A percentile compares a stretch with the other conserved stretches of the same genome.
Evolutionary conservation across 2,888 invertebrate genomes (phyloP).

Genomic region (Calameuta idolon): DNA sequence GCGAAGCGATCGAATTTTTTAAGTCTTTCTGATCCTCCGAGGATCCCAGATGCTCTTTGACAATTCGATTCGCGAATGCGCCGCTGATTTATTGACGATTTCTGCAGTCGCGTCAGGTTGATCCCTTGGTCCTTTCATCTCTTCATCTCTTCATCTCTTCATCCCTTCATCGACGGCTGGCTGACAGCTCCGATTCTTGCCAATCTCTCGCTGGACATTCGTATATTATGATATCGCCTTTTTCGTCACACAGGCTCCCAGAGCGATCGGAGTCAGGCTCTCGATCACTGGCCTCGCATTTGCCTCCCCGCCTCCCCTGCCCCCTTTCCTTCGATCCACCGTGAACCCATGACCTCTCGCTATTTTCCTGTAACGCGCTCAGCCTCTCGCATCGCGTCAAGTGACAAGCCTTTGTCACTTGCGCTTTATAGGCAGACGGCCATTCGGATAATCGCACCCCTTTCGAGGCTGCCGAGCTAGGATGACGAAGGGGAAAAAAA

Average conservation of each 20-base stretch:
- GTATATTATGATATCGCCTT: slow-evolving; percentile 37
- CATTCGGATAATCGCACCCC: slow-evolving; percentile 19
- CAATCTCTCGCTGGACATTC: neutral
- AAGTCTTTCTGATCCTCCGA: neutral
- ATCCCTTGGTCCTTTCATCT: too few species aligned
- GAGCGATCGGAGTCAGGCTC: neutral
- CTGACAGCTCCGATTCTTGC: neutral
- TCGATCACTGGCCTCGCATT: slow-evolving; percentile 9
- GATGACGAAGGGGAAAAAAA: neutral
- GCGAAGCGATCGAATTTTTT: neutral
- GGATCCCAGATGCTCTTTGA: neutral
- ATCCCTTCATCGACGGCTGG: neutral
- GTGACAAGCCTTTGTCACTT: slow-evolving; percentile 40
- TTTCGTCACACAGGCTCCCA: slow-evolving; percentile 5
- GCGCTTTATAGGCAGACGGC: slow-evolving; percentile 21
- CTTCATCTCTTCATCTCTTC: too few species aligned
- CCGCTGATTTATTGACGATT: neutral
- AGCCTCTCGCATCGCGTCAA: slow-evolving; percentile 28
- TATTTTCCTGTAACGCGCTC: neutral
- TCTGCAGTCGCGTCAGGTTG: neutral
- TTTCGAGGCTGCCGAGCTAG: slow-evolving; percentile 22
- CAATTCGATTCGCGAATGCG: neutral
- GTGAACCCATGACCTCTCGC: slow-evolving; percentile 9
- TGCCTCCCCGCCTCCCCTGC: slow-evolving; percentile 14
- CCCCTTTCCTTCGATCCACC: neutral